A percentile compares a stretch with the other conserved stretches of the same genome.
Conservation (phyloP, 1,140 invertebrate species). For the Musca vetustissima region DNA sequence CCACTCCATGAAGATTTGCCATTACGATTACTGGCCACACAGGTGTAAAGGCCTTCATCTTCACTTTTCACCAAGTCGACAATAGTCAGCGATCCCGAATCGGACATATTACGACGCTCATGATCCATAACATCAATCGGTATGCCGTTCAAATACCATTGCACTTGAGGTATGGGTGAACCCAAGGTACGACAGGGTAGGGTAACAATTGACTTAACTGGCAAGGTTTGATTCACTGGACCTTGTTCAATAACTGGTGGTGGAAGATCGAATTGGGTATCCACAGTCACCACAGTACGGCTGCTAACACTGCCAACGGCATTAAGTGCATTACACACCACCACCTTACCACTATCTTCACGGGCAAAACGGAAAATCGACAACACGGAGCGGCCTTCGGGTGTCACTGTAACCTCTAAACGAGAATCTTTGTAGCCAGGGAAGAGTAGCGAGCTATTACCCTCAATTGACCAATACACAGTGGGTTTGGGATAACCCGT, state of each 20-base stretch:
- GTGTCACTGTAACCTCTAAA: slow-evolving; percentile 62
- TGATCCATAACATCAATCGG: slow-evolving; percentile 63
- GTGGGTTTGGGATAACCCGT: slow-evolving; percentile 70
- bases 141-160: slow-evolving; percentile 81
- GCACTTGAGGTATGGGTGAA: slow-evolving; percentile 72
- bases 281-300: slow-evolving; percentile 74
- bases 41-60: slow-evolving; percentile 78
- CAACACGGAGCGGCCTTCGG: slow-evolving; percentile 64
- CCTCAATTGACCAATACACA: slow-evolving; percentile 78
- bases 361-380: slow-evolving; percentile 64
- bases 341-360: slow-evolving; percentile 67
- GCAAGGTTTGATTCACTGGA: slow-evolving; percentile 88
- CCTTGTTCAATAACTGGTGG: slow-evolving; percentile 87
- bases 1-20: slow-evolving; percentile 86
- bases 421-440: slow-evolving; percentile 65
- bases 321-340: slow-evolving; percentile 81
- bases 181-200: slow-evolving; percentile 77
- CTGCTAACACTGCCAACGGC: slow-evolving; percentile 76
- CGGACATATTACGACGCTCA: slow-evolving; percentile 68
- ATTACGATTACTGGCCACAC: slow-evolving; percentile 79
- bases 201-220: slow-evolving; percentile 72
- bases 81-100: slow-evolving; percentile 72
- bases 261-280: slow-evolving; percentile 74
- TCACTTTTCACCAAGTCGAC: slow-evolving; percentile 71
- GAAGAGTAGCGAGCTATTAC: slow-evolving; percentile 70